A percentile compares a stretch with the other conserved stretches of the same genome.
These are phyloP conservation scores for Antedon bifida DNA, from an alignment of 35 echinoderm and acorn worm species.

Conservation along the genomic window DNA sequence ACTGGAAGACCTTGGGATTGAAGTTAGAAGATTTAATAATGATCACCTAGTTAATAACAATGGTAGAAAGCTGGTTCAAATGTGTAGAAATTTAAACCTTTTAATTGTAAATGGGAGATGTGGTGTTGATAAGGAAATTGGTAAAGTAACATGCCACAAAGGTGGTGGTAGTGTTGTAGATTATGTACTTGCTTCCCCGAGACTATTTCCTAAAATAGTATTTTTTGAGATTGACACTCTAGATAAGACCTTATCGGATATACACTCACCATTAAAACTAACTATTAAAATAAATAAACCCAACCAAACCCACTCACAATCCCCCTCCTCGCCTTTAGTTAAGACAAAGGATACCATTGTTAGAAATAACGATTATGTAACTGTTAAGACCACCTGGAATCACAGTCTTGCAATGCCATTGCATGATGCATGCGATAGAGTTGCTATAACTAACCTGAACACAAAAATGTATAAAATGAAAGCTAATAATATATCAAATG, in stretches of 20 bases:
- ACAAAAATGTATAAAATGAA: too few species aligned
- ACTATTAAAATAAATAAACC: neutral
- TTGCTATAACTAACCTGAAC: too few species aligned
- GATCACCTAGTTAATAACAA: neutral
- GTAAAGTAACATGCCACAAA: neutral
- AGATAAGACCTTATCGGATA: neutral
- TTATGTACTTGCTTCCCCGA: neutral
- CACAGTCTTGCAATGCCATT: neutral
- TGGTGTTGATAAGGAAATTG: neutral
- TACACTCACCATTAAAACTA: neutral
- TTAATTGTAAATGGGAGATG: neutral
- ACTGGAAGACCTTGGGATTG: neutral
- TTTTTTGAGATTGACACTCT: neutral
- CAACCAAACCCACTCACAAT: too few species aligned
- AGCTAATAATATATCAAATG: too few species aligned
- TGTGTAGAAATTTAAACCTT: neutral
- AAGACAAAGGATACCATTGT: neutral
- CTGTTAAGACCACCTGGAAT: neutral
- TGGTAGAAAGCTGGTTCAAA: neutral
- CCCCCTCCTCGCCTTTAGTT: too few species aligned
- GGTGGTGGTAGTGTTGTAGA: neutral
- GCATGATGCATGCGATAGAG: neutral
- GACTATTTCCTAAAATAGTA: neutral
- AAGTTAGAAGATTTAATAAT: neutral
- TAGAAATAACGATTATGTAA: neutral